These are phyloP conservation scores for Gobius niger DNA, from an alignment of 2,113 vertebrate genomes.

Conservation along the genomic window DNA sequence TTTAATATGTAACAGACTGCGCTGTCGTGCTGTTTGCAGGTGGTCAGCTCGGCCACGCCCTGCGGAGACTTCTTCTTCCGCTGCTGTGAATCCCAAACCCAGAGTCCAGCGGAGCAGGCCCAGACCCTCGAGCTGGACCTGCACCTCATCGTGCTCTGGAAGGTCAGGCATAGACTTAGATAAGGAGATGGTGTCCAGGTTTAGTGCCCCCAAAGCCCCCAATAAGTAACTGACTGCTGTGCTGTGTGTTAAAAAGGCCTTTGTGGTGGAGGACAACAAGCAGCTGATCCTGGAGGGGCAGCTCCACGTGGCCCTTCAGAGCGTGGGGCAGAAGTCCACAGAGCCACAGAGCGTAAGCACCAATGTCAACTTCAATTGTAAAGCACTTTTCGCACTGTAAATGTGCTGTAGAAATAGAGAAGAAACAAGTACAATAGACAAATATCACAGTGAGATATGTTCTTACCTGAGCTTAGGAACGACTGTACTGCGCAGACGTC, in stretches of 20 bases:
- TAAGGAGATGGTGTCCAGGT: too few species aligned
- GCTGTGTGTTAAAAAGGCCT: conserved; percentile 81
- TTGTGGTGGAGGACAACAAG: conserved; percentile 94
- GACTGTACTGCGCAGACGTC: too few species aligned
- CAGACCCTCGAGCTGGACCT: conserved; percentile 89
- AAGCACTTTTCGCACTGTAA: too few species aligned
- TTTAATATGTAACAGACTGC: too few species aligned
- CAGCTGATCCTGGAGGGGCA: conserved; percentile 96
- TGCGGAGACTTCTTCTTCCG: conserved; percentile 97
- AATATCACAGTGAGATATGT: too few species aligned
- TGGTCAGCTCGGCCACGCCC: conserved; percentile 92
- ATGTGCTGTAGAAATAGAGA: too few species aligned
- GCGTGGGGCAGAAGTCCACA: conserved; percentile 86
- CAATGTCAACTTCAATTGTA: too few species aligned
- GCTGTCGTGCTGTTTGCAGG: conserved; percentile 67
- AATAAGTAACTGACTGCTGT: neutral
- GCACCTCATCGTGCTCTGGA: conserved; percentile 91
- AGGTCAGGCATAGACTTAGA: conserved; percentile 68
- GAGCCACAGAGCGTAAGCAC: neutral
- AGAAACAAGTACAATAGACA: too few species aligned
- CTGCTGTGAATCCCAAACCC: conserved; percentile 64
- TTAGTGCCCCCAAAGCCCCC: too few species aligned
- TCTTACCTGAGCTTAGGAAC: too few species aligned
- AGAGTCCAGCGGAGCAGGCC: conserved; percentile 28
- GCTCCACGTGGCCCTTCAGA: conserved; percentile 88